A percentile compares a stretch with the other conserved stretches of the same genome.
Evolutionary conservation across 2,797 vertebrate genomes (phyloP).

Genomic region (Cephalopachus bancanus): DNA sequence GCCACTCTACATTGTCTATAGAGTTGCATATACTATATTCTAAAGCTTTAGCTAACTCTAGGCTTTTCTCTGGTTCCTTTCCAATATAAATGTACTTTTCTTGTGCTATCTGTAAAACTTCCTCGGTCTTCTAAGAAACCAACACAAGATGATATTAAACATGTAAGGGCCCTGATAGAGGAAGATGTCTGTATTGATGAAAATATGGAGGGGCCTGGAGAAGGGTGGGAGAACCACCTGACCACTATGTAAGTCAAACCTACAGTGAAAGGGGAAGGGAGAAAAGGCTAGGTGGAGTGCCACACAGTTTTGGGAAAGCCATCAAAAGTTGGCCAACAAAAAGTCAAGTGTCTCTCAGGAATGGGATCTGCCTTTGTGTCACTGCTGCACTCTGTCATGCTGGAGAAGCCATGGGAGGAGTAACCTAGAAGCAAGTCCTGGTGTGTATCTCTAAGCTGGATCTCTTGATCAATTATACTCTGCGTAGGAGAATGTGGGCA

Average conservation of each 20-base stretch:
- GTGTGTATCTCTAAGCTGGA: neutral
- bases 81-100: neutral
- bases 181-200: neutral
- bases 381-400: neutral
- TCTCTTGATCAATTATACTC: neutral
- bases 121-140: neutral
- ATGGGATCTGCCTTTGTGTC: neutral
- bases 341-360: neutral
- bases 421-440: neutral
- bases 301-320: neutral
- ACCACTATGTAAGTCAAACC: neutral
- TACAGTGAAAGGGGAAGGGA: neutral
- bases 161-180: neutral
- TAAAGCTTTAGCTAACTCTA: slow-evolving; percentile 38
- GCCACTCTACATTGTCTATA: neutral
- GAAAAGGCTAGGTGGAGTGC: neutral
- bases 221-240: neutral
- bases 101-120: neutral
- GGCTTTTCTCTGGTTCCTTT: slow-evolving; percentile 3
- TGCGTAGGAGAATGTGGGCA: neutral
- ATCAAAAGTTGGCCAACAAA: neutral
- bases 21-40: neutral
- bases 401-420: neutral
- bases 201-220: neutral
- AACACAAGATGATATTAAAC: neutral